Evolutionary conservation across 2,888 invertebrate genomes (phyloP).

Genomic region (Molorchus minor): DNA sequence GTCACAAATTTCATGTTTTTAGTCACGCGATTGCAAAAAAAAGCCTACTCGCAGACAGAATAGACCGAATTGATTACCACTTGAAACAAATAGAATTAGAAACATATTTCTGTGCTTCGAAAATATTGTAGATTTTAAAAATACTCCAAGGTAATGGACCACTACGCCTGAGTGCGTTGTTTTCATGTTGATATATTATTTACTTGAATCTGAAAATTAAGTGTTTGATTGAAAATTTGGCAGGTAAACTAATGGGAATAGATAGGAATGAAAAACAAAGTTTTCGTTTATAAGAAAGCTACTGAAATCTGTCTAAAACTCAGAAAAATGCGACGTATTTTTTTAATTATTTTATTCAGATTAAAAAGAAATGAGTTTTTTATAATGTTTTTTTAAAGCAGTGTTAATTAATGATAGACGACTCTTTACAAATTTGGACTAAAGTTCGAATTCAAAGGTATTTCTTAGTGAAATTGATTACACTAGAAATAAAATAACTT

Average conservation of each 20-base stretch:
- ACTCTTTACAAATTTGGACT: too few species aligned
- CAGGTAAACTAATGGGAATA: background rate
- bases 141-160: conserved; percentile 19
- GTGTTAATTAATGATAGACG: too few species aligned
- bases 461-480: too few species aligned
- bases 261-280: background rate
- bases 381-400: too few species aligned
- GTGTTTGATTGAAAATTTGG: conserved; percentile 7
- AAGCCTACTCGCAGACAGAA: conserved; percentile 6
- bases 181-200: conserved; percentile 11
- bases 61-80: conserved; percentile 11
- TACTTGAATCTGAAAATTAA: conserved; percentile 11
- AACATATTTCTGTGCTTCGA: conserved; percentile 9
- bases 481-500: too few species aligned
- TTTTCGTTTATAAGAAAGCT: background rate
- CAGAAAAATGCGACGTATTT: too few species aligned
- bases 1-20: too few species aligned
- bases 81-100: conserved; percentile 16
- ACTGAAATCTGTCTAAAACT: too few species aligned
- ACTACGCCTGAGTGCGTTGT: conserved; percentile 12
- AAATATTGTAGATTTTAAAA: conserved; percentile 19
- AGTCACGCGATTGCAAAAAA: background rate
- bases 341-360: too few species aligned
- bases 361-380: too few species aligned
- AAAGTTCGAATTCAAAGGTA: too few species aligned